Evolutionary conservation across 2,888 invertebrate genomes (phyloP).

Genomic region (Tenthredo amoena): DNA sequence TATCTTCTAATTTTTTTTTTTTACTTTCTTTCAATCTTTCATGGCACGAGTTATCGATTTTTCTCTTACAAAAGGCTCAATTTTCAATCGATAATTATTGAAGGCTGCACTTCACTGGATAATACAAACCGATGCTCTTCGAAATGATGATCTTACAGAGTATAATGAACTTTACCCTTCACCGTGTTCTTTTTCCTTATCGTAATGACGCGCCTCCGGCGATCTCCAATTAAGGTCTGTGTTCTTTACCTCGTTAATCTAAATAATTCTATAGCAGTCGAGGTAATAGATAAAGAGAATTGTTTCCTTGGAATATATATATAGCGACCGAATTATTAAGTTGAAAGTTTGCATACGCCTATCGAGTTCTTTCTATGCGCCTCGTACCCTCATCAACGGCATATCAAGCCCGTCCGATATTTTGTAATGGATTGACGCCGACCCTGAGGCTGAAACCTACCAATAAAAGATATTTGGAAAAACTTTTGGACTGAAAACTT

Average conservation of each 20-base stretch:
- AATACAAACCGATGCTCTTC: not conserved
- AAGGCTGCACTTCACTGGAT: slow-evolving; percentile 16
- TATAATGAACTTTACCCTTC: not conserved
- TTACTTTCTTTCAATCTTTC: not conserved
- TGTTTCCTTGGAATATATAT: not conserved
- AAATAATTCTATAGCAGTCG: slow-evolving; percentile 9
- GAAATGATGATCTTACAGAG: not conserved
- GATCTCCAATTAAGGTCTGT: not conserved
- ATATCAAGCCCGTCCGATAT: not conserved
- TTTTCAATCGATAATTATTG: not conserved
- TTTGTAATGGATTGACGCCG: slow-evolving; percentile 30
- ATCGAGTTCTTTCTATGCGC: not conserved
- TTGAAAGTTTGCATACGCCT: not conserved
- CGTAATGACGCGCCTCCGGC: not conserved
- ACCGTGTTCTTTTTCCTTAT: not conserved
- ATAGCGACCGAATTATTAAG: not conserved
- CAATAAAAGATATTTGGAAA: slow-evolving; percentile 32
- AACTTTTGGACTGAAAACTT: slow-evolving; percentile 20
- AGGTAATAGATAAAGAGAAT: not conserved
- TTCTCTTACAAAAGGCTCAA: not conserved
- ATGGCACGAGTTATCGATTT: not conserved
- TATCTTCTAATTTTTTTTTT: not conserved
- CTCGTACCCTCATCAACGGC: slow-evolving; percentile 11
- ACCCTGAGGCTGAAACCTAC: not conserved
- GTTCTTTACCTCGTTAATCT: slow-evolving; percentile 29